Conservation (phyloP, 2,888 invertebrate genomes). For the Lutraria lutraria region DNA sequence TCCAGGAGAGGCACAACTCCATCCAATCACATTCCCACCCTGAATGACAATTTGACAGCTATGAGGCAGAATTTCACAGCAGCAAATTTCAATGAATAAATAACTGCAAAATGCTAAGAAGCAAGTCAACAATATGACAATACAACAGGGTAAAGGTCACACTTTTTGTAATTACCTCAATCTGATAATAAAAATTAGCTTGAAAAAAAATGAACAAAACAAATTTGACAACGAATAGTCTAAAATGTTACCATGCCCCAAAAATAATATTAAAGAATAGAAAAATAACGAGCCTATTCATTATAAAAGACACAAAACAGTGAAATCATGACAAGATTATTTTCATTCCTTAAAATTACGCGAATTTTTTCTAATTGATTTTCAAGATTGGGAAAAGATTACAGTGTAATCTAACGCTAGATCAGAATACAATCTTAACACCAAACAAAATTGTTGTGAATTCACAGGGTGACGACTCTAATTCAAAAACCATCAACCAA, state of each 20-base stretch:
- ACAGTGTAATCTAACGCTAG: neutral
- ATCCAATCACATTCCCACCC: no score
- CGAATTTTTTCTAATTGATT: constrained; percentile 23
- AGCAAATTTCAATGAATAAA: neutral
- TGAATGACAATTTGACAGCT: no score
- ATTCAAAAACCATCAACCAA: neutral
- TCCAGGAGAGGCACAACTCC: no score
- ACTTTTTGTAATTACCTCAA: neutral
- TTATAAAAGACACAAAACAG: constrained; percentile 8
- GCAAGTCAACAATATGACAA: neutral
- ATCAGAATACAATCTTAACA: neutral
- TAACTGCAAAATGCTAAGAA: neutral
- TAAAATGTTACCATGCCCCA: neutral
- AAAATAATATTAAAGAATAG: constrained; percentile 20
- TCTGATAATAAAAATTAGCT: neutral
- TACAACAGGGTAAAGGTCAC: neutral
- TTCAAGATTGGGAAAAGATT: constrained; percentile 10
- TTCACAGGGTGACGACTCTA: neutral
- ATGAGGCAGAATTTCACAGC: no score
- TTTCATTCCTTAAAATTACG: constrained; percentile 19
- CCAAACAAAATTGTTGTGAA: neutral
- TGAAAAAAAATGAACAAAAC: neutral
- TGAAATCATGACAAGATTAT: constrained; percentile 8
- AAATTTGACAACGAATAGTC: neutral
- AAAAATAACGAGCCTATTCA: constrained; percentile 13